Base-by-base conservation (phyloP, 2,888 invertebrate genomes). In the Apodemia hepburni region DNA sequence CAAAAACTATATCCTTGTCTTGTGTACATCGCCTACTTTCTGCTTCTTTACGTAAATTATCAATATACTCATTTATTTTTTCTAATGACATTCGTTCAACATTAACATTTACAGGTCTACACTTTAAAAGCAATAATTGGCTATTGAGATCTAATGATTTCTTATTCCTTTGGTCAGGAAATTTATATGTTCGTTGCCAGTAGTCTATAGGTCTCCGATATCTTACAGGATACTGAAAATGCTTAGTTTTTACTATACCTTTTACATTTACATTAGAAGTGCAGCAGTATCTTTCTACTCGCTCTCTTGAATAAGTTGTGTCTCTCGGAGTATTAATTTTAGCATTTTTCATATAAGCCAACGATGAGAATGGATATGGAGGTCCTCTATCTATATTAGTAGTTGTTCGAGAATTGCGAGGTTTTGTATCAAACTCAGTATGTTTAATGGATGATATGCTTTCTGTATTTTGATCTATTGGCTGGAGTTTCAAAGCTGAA, bases 61-160 rank as follows among this genome's bases (percentile, higher is more conserved):
- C 82, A 17, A 88, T 83, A 68, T 84, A 87, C 61, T 87, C 83
- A 12, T 89, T 79, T 62, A 93, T 84, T 60, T 85, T 83, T 47
- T 85, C 73, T 38, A 76, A 64, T 4, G 87, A 87, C 80, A 92
- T 84, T 49, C 82, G 81, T 9, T 88, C 81, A 29, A 93, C 66
- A 22, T 83, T 73, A 5, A 93, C 92, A 58, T 85, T 78, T 47
- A 92, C 74, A 0, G 92, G 90, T 74, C 82, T 88, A 74, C 93
- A 93, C 63, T 92, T 85, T 42, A 93, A 75, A 62, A 89, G 81
- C 62, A 93, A 76, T 65, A 93, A 73, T 73, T 93, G 93, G 54
- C 80, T 84, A 62, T 85, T 85, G 60, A 91, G 63, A 74, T 86
- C 87, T 15, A 92, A 79, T 69, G 90, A 73, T 72, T 78, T 76